Evolutionary conservation across 1,140 invertebrate genomes (phyloP), one percentile per base, ranked within the genome.

Genomic region (Papilio machaon): DNA sequence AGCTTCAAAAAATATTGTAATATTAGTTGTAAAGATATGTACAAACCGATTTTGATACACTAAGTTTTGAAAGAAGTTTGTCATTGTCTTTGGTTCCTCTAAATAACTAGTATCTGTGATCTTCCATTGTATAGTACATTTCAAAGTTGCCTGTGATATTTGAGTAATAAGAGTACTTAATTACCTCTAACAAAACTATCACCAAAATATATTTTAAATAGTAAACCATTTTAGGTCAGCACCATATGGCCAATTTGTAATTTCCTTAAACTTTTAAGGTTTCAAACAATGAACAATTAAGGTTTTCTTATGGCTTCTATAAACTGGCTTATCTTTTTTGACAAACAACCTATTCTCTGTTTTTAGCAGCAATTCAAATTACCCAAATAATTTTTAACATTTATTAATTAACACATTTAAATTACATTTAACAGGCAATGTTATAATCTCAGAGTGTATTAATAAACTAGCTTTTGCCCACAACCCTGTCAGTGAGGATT

Each of bases 321-420:
- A 70, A 70, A 70, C 11, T 70, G 64, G 64, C 64, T 70, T 70
- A 70, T 70, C 64, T 70, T 70, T 30, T 70, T 70, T 70, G 64
- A 35, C 64, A 70, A 64, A 70, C 23, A 70, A 30, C 64, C 64
- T 70, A 70, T 38, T 67, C 23, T 67, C 13, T 17, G 0, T 13
- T 35, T 17, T 70, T 5, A 35, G 30, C 23, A 30, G 13, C 54
- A 58, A 58, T 58, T 58, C n/a, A 58, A 58, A 58, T 58, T 19
- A 58, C 49, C n/a, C 54, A 58, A 19, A 19, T 2, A 17, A 19
- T 43, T 43, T 43, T 43, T 6, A 43, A 43, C 7, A 7, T 43
- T 43, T 43, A 43, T 43, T 4, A 43, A 43, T 2, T 2, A 43
- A 43, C 38, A 43, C 4, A 1, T 30, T 30, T 30, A 30, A 30